Base-by-base conservation (phyloP, 2,113 vertebrate genomes). In the Craseonycteris thonglongyai region DNA sequence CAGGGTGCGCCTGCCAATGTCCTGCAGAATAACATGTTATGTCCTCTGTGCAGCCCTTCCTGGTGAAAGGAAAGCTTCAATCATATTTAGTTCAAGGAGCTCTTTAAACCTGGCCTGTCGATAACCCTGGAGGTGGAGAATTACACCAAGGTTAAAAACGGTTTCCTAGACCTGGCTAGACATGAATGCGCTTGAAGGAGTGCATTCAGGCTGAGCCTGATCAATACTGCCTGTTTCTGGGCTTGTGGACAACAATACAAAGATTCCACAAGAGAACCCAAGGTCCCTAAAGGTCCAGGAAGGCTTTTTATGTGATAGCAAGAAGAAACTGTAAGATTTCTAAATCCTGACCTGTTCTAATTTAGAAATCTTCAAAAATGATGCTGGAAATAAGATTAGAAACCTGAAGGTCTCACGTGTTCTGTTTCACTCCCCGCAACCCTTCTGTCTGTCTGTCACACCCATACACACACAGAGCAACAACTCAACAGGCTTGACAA, bases 121-220 rank as follows among this genome's bases (percentile, higher is more conserved):
- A 2, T 63, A 4, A 4, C 51, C 12, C 35, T 33, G 14, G 45
- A 83, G 72, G 28, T 21, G 58, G 8, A 74, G 75, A 81, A n/a
- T 80, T 86, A 72, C 47, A 74, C 6, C 4, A 66, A 85, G 82
- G 76, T 86, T 83, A 93, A 86, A 71, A 92, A 88, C 90, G 56
- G 28, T 88, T 93, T 93, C 54, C 42, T 90, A 79, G 68, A 72
- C 80, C 40, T 63, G 69, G 78, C 87, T 93, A 74, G 66, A 84
- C 49, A 24, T 3, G 26, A 38, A 30, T 92, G 68, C 74, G 47
- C 89, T 61, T 51, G 51, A 78, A 90, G 42, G 9, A 24, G n/a
- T 84, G 33, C 6, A 2, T 68, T 75, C 56, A 26, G 49, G 47
- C 47, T n/a, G 35, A 66, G 19, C 14, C 47, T 45, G 45, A 66